A percentile compares a stretch with the other conserved stretches of the same genome.
Conservation (phyloP, 35 echinoderm and acorn worm genomes). For the Ophiothrix spiculata region DNA sequence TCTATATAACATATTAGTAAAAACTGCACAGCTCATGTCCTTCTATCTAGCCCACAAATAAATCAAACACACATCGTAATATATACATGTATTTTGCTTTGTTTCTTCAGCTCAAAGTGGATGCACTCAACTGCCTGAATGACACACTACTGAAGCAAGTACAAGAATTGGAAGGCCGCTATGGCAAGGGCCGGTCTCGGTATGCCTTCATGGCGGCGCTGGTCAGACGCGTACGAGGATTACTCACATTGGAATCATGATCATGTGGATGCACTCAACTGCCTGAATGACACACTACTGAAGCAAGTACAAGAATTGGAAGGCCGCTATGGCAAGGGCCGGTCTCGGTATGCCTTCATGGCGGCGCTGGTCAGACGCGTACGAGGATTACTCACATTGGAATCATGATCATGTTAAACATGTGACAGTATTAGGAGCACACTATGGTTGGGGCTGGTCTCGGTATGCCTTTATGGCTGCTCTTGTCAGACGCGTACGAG, state of each 20-base stretch:
- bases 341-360: conserved; percentile 70
- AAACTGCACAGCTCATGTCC: too few relatives aligned
- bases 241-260: too few relatives aligned
- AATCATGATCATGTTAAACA: too few relatives aligned
- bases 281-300: conserved; percentile 76
- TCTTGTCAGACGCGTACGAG: too few relatives aligned
- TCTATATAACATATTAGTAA: neutral
- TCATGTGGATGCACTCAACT: conserved; percentile 72
- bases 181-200: conserved; percentile 40
- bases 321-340: conserved; percentile 37
- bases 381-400: neutral
- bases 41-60: too few relatives aligned
- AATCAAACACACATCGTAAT: too few relatives aligned
- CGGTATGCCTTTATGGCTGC: conserved; percentile 76
- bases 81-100: too few relatives aligned
- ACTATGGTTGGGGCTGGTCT: conserved; percentile 42
- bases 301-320: conserved; percentile 67
- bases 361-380: conserved; percentile 45
- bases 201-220: conserved; percentile 76
- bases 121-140: conserved; percentile 78
- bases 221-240: too few relatives aligned
- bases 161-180: conserved; percentile 58
- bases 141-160: conserved; percentile 64
- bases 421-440: conserved; percentile 47
- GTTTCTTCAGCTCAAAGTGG: conserved; percentile 58